Conservation (phyloP, 2,113 vertebrate genomes). For the Glaucidium brasilianum region DNA sequence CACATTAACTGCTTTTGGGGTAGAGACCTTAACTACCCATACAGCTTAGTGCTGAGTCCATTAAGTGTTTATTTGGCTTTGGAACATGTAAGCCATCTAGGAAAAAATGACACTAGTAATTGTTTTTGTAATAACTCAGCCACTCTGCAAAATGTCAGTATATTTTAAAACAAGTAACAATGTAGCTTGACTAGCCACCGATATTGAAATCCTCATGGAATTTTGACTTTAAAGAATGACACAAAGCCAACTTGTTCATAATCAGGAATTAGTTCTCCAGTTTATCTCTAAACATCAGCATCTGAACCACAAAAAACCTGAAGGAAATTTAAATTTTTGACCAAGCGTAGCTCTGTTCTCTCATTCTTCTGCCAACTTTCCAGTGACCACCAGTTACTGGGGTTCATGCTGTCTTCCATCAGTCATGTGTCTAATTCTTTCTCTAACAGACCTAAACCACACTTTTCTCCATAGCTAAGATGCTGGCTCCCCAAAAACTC, state of each 20-base stretch:
- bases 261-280: neutral
- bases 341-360: neutral
- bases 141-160: neutral
- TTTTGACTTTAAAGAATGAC: neutral
- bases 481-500: neutral
- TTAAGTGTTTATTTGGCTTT: neutral
- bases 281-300: neutral
- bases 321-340: neutral
- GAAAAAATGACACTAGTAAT: neutral
- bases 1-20: neutral
- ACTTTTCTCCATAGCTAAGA: neutral
- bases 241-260: neutral
- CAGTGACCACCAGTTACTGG: neutral
- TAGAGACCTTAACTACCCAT: neutral
- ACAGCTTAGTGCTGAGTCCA: neutral
- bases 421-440: neutral
- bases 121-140: neutral
- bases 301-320: neutral
- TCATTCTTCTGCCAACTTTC: neutral
- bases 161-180: neutral
- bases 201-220: neutral
- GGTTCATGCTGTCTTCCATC: neutral
- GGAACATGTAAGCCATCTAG: neutral
- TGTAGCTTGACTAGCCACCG: neutral
- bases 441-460: neutral